phyloP scores from a whole-genome alignment of 2,113 vertebrate species.

The Aviceda subcristata region DNA sequence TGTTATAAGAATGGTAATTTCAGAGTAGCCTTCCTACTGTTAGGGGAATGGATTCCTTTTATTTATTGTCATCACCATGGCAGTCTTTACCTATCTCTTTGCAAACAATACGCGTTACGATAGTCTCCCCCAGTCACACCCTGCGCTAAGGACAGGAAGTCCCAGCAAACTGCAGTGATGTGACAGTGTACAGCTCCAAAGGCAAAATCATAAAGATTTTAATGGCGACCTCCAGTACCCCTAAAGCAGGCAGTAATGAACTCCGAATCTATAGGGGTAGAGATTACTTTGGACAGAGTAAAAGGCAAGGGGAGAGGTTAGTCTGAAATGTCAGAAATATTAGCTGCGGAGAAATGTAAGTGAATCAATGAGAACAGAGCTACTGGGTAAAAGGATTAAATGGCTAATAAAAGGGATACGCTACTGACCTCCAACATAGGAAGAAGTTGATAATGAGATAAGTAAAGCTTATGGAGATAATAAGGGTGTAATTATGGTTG shows the following conservation, averaged over 20 bases:
- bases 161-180: neutral
- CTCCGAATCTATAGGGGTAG: constrained; percentile 27
- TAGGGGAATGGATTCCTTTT: neutral
- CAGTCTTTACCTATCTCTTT: neutral
- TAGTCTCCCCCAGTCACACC: neutral
- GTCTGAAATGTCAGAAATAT: constrained; percentile 73
- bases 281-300: constrained; percentile 47
- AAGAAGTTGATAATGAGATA: constrained; percentile 79
- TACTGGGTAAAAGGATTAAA: constrained; percentile 78
- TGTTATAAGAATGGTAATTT: neutral
- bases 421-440: constrained; percentile 74
- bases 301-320: constrained; percentile 59
- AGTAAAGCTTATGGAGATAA: constrained; percentile 79
- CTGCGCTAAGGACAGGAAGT: neutral
- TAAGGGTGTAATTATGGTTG: constrained; percentile 75
- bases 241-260: constrained; percentile 53
- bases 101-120: neutral
- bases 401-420: constrained; percentile 76
- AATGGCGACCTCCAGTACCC: neutral
- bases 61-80: neutral
- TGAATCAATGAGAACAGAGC: constrained; percentile 71
- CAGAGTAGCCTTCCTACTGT: neutral
- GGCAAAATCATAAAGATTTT: constrained; percentile 14
- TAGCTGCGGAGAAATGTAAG: constrained; percentile 65
- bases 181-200: neutral